Conservation (phyloP, 2,113 vertebrate genomes). For the Peromyscus polionotus region DNA sequence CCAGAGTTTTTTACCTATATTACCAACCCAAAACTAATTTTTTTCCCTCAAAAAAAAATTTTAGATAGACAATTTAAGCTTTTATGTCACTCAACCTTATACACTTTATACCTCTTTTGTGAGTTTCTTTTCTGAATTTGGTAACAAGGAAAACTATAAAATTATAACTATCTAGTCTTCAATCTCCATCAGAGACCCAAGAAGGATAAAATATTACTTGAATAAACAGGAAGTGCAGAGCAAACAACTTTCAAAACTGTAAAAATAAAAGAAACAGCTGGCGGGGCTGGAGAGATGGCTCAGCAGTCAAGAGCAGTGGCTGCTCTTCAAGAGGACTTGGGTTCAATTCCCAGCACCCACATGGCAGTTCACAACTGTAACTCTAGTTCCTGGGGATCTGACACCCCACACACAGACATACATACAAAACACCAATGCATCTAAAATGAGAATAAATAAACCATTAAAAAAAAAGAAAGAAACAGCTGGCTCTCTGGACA, state of each 20-base stretch:
- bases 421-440: no score
- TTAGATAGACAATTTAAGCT: neutral
- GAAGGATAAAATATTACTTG: neutral
- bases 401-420: no score
- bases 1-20: neutral
- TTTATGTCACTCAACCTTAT: neutral
- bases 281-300: no score
- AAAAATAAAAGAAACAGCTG: neutral
- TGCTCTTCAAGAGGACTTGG: no score
- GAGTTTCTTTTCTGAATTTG: neutral
- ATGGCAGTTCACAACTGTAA: no score
- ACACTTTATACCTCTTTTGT: neutral
- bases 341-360: no score
- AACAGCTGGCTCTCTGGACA: neutral
- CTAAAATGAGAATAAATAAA: no score
- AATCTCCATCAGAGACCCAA: neutral
- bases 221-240: neutral
- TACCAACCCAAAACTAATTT: neutral
- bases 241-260: neutral
- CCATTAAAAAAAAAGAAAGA: no score
- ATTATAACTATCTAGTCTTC: neutral
- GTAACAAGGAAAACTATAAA: neutral
- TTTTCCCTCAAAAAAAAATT: neutral
- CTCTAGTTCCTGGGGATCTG: no score
- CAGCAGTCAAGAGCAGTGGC: no score